A percentile compares a stretch with the other conserved stretches of the same genome.
Conservation (phyloP, 2,797 vertebrate genomes). For the Picus viridis region DNA sequence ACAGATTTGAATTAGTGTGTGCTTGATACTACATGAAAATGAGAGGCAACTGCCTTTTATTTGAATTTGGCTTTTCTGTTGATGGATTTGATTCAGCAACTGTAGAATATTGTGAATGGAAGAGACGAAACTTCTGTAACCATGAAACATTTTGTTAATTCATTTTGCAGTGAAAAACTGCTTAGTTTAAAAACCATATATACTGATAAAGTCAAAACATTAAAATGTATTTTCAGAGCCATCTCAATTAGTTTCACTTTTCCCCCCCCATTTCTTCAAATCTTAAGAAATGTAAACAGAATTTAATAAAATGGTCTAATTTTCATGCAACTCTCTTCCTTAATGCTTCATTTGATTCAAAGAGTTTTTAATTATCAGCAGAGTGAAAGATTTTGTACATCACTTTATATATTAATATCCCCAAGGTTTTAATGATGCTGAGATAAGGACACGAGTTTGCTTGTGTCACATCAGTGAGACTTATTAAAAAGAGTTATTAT, state of each 20-base stretch:
- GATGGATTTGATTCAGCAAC: not conserved
- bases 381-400: not conserved
- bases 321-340: not conserved
- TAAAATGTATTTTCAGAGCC: not conserved
- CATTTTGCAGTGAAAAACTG: not conserved
- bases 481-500: not conserved
- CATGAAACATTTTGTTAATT: not conserved
- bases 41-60: not conserved
- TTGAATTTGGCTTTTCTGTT: not conserved
- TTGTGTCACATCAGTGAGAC: not conserved
- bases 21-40: not conserved
- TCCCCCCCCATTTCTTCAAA: not conserved
- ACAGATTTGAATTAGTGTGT: conserved; percentile 39
- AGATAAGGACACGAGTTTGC: not conserved
- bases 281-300: not conserved
- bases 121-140: not conserved
- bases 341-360: not conserved
- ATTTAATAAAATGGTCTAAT: not conserved
- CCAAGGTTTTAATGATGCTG: not conserved
- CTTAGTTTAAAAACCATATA: not conserved
- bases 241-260: not conserved
- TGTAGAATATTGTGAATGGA: not conserved
- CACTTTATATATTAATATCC: not conserved
- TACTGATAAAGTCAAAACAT: not conserved
- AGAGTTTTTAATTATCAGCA: not conserved